Evolutionary conservation across 2,797 vertebrate species (phyloP).

Genomic region (Myiothlypis coronata): DNA sequence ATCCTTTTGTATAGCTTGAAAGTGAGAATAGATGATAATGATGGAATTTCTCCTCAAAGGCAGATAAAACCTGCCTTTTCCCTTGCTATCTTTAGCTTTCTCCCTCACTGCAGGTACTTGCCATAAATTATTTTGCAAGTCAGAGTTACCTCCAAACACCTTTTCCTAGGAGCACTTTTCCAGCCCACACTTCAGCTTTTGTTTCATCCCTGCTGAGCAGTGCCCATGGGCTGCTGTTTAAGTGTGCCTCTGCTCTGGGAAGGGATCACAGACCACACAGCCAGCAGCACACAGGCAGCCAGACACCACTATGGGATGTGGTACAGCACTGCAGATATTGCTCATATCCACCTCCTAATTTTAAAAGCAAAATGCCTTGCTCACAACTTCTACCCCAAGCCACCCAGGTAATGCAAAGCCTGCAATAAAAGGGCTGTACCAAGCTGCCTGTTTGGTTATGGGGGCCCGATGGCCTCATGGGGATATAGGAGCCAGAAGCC

Average conservation of each 20-base stretch:
- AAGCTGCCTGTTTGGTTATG: neutral
- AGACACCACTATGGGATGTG: accelerated
- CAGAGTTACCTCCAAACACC: neutral
- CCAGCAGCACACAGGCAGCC: neutral
- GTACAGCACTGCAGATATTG: neutral
- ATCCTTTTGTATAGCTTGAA: neutral
- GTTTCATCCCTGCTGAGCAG: neutral
- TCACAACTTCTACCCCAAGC: neutral
- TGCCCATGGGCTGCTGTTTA: neutral
- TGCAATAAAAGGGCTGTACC: neutral
- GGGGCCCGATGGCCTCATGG: neutral
- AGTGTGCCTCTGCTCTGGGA: neutral
- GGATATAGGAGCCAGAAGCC: neutral
- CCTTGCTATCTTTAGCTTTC: neutral
- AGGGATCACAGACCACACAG: neutral
- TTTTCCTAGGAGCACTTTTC: neutral
- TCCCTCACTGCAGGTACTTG: neutral
- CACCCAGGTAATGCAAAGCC: neutral
- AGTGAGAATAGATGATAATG: neutral
- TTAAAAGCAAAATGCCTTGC: neutral
- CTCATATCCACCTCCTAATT: neutral
- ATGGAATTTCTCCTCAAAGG: neutral
- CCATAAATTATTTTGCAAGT: neutral
- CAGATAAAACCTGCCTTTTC: neutral
- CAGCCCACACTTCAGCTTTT: neutral